Evolutionary conservation across 2,797 vertebrate species (phyloP).

Genomic region (Darevskia nairensis): DNA sequence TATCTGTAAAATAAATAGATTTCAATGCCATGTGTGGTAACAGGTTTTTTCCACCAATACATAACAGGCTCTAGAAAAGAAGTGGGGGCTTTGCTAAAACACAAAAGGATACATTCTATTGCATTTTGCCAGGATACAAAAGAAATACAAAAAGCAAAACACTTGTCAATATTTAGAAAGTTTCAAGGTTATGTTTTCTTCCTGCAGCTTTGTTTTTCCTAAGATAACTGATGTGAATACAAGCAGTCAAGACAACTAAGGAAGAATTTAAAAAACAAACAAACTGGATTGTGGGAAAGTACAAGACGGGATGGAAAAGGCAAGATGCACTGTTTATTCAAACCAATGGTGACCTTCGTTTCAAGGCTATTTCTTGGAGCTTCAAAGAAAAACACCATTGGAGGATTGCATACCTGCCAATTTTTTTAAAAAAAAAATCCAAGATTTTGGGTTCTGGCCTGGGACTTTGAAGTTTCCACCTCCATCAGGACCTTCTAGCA

Average conservation of each 20-base stretch:
- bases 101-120: background rate
- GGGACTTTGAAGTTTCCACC: background rate
- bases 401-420: constrained; percentile 18
- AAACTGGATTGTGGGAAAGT: constrained; percentile 31
- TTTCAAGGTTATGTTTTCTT: constrained; percentile 33
- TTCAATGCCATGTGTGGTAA: background rate
- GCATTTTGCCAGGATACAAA: background rate
- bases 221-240: constrained; percentile 6
- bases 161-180: constrained; percentile 28
- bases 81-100: background rate
- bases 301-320: constrained; percentile 15
- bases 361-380: constrained; percentile 21
- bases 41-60: background rate
- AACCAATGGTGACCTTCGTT: constrained; percentile 28
- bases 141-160: constrained; percentile 8
- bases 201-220: constrained; percentile 24
- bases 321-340: constrained; percentile 38
- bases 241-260: constrained; percentile 22
- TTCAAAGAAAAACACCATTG: constrained; percentile 37
- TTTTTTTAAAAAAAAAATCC: background rate
- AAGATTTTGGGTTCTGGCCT: background rate
- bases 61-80: background rate
- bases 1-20: constrained; percentile 2
- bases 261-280: background rate
- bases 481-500: background rate